Evolutionary conservation across 2,797 vertebrate species (phyloP), one percentile per base, ranked within the genome.

Genomic region (Sebastes nivosus): DNA sequence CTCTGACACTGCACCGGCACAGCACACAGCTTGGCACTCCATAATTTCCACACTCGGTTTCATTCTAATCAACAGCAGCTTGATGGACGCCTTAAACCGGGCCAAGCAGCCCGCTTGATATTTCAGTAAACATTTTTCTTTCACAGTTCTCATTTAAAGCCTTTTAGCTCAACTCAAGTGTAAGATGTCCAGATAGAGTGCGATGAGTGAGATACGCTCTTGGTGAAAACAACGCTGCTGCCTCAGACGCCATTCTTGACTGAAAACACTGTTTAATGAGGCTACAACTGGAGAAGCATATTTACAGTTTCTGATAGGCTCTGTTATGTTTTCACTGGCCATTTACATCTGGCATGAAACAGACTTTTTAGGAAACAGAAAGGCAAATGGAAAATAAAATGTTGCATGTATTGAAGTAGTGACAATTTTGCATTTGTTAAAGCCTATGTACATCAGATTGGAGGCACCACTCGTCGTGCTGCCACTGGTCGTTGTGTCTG

Each of bases 271-370:
- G 85, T 89, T 91, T 86, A 88, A 91, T 91, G 86, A 83, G 80
- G 85, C 90, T 81, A 38, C 74, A 82, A 68, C 79, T 54, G 50
- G 76, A 79, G 72, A 81, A 66, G 18, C 58, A 20, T 69, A 75
- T 82, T 83, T 82, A 86, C 18, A 32, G 59, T 58, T 67, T 82
- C 52, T 86, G 81, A 89, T 81, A 81, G 83, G 64, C 71, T 78
- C 42, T 50, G 70, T 73, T 77, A 77, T 90, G 85, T 91, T 94
- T 94, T 92, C 67, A 84, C 89, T 91, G 88, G 90, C 88, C 80
- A 52, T 89, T 93, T 82, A 66, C 57, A 27, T 77, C 58, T 84
- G 68, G 78, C 80, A 30, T 24, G 34, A 70, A 75, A 57, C 36
- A 25, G 60, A 71, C 29, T 22, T 55, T 20, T 54, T 55, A 71